A percentile compares a stretch with the other conserved stretches of the same genome.
phyloP scores from a whole-genome alignment of 53 echinoderm and acorn worm genomes.

The Paracentrotus lividus region DNA sequence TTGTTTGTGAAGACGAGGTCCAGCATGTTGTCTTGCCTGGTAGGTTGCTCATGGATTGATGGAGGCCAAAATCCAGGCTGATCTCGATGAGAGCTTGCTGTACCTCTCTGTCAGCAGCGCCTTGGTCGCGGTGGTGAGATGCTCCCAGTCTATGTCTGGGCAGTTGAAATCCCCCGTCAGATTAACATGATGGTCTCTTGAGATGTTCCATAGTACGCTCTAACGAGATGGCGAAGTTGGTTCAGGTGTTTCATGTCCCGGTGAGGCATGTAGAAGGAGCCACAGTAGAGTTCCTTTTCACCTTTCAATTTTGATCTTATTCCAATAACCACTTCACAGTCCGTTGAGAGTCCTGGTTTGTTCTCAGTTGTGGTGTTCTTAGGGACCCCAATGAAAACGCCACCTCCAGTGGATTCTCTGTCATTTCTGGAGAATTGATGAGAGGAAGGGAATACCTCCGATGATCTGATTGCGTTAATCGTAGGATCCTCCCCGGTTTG shows the following conservation, averaged over 20 bases:
- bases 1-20: conserved; percentile 64
- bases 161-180: conserved; percentile 59
- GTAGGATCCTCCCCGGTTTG: conserved; percentile 28
- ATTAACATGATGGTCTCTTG: conserved; percentile 41
- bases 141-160: conserved; percentile 64
- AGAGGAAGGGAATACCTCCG: conserved; percentile 49
- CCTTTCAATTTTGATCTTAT: conserved; percentile 42
- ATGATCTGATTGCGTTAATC: conserved; percentile 22
- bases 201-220: background rate
- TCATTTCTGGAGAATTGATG: conserved; percentile 58
- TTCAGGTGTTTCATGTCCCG: conserved; percentile 35
- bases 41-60: conserved; percentile 27
- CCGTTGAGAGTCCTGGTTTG: conserved; percentile 28
- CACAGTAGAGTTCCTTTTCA: conserved; percentile 36
- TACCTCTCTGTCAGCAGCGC: conserved; percentile 15
- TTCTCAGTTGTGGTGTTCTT: background rate
- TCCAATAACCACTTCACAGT: conserved; percentile 57
- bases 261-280: conserved; percentile 59
- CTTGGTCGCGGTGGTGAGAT: background rate
- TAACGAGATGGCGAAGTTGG: background rate
- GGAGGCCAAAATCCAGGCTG: background rate
- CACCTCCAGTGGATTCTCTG: conserved; percentile 45
- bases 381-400: conserved; percentile 24
- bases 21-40: conserved; percentile 42
- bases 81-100: conserved; percentile 47